A percentile compares a stretch with the other conserved stretches of the same genome.
phyloP scores from a whole-genome alignment of 2,888 invertebrate species.

The Tetrapedia diversipes region DNA sequence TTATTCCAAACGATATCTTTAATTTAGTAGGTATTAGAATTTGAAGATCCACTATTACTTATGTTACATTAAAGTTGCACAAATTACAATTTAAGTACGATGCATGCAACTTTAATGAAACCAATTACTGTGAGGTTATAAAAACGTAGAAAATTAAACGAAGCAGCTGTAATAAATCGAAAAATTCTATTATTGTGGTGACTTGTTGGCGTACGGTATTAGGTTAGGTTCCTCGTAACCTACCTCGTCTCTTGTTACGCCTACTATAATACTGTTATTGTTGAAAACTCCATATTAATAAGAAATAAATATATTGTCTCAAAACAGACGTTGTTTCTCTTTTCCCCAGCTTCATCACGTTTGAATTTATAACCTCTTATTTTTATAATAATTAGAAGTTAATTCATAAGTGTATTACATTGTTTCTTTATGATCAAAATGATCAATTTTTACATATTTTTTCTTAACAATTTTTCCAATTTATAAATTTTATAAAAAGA shows the following conservation, averaged over 20 bases:
- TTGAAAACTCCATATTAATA: slow-evolving; percentile 82
- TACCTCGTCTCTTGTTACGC: slow-evolving; percentile 82
- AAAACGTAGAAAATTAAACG: slow-evolving; percentile 9
- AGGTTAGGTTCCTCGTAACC: slow-evolving; percentile 80
- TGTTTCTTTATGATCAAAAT: not conserved
- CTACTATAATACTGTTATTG: slow-evolving; percentile 83
- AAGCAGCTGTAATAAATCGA: slow-evolving; percentile 32
- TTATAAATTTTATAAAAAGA: not conserved
- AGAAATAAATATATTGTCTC: slow-evolving; percentile 83
- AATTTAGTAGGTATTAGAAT: not conserved
- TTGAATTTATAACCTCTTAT: not conserved
- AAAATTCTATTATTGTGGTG: slow-evolving; percentile 63
- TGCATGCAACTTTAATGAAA: slow-evolving; percentile 33
- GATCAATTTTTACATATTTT: not conserved
- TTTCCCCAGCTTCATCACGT: too few relatives aligned
- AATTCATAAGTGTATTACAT: not conserved
- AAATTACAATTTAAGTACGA: not conserved
- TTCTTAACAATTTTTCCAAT: not conserved
- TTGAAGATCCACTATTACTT: not conserved
- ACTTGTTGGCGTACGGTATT: slow-evolving; percentile 81
- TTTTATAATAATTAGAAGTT: not conserved
- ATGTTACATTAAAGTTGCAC: slow-evolving; percentile 37
- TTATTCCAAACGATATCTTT: not conserved
- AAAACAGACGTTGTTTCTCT: slow-evolving; percentile 53
- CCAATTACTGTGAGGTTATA: slow-evolving; percentile 23